phyloP scores from a whole-genome alignment of 2,888 invertebrate genomes.

The Caenorhabditis plicata region DNA sequence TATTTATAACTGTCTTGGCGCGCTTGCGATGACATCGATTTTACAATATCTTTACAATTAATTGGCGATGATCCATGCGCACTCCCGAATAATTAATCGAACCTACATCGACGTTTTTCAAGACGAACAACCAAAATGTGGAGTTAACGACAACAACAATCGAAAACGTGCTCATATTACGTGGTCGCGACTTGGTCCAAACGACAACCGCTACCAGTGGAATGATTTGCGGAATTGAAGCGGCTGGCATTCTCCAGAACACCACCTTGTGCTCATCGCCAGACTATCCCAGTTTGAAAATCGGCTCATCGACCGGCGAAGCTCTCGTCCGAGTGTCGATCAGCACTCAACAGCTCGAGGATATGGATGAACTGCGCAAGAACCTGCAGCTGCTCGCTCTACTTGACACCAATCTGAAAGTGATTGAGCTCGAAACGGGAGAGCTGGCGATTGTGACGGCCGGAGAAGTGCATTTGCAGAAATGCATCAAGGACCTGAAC shows the following conservation, averaged over 20 bases:
- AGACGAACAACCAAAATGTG: constrained; percentile 6
- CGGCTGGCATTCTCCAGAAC: constrained; percentile 72
- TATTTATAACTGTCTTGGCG: too few species aligned
- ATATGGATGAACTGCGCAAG: constrained; percentile 46
- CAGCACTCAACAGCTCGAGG: constrained; percentile 73
- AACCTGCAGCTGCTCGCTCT: constrained; percentile 52
- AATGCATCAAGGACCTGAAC: constrained; percentile 88
- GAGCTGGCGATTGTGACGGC: constrained; percentile 92
- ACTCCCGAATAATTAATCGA: too few species aligned
- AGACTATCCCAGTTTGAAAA: constrained; percentile 79
- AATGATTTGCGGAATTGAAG: constrained; percentile 52
- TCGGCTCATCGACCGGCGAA: constrained; percentile 67
- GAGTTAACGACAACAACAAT: constrained; percentile 70
- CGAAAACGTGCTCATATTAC: constrained; percentile 81
- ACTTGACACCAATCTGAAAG: constrained; percentile 47
- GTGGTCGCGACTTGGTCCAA: constrained; percentile 85
- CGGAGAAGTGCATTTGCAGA: constrained; percentile 93
- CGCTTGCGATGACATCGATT: too few species aligned
- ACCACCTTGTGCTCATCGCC: constrained; percentile 75
- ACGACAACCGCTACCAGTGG: constrained; percentile 70
- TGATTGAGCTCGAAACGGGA: constrained; percentile 82
- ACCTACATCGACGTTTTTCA: not conserved
- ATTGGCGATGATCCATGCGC: too few species aligned
- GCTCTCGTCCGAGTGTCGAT: constrained; percentile 92
- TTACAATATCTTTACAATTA: too few species aligned